Percentiles rank a stretch among this genome's conserved stretches.
Evolutionary conservation across 1,140 invertebrate species (phyloP).

Genomic region (Drosophila bifasciata): DNA sequence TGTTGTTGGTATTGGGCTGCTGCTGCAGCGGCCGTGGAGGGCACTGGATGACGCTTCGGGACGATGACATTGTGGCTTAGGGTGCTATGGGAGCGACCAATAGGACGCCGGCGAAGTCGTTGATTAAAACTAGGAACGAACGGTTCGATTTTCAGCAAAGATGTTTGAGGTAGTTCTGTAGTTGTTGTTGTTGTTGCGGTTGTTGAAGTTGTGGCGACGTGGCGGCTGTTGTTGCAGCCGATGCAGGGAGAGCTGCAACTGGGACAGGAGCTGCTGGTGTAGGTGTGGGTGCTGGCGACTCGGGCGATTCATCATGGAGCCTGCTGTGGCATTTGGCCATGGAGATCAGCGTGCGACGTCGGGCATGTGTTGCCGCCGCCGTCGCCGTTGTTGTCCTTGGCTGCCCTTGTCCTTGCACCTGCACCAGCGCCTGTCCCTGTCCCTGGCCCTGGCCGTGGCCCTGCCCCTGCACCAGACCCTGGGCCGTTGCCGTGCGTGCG

Average conservation of each 20-base stretch:
- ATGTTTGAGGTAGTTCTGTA: conserved; percentile 83
- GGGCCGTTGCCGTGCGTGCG: conserved; percentile 63
- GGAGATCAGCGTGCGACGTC: conserved; percentile 66
- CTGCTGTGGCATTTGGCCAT: conserved; percentile 72
- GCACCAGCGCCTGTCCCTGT: conserved; percentile 27
- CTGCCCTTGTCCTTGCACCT: conserved; percentile 25
- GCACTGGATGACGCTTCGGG: conserved; percentile 21
- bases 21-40: conserved; percentile 28
- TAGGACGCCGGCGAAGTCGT: conserved; percentile 84
- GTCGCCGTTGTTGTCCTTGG: conserved; percentile 38
- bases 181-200: conserved; percentile 62
- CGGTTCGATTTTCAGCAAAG: conserved; percentile 87
- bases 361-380: conserved; percentile 60
- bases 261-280: conserved; percentile 19
- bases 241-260: conserved; percentile 7
- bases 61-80: conserved; percentile 77
- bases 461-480: conserved; percentile 41
- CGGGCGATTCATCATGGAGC: conserved; percentile 56
- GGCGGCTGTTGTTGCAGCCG: conserved; percentile 35
- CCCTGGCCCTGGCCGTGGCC: conserved; percentile 26
- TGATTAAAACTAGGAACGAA: conserved; percentile 85
- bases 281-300: conserved; percentile 17
- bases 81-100: conserved; percentile 86
- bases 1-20: conserved; percentile 17
- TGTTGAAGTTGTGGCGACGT: conserved; percentile 30